Evolutionary conservation across 2,888 invertebrate species (phyloP), one percentile per base, ranked within the genome.

Genomic region (Copidosoma aretas): DNA sequence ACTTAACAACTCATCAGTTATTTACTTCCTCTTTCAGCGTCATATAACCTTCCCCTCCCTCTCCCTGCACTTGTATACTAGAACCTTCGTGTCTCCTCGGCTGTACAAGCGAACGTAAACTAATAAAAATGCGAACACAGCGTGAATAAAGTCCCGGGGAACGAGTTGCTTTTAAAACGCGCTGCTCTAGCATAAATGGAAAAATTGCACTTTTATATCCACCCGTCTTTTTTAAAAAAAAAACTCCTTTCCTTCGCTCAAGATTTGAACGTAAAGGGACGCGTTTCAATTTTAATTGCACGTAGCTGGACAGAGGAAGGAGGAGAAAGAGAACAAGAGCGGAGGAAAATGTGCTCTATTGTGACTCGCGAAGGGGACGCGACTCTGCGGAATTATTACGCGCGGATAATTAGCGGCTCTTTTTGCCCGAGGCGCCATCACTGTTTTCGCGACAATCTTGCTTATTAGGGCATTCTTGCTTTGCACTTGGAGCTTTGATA

Each of bases 81-180:
- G 8, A 32, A 8, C 32, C 32, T 24, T 57, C 21, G 22, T 25
- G 32, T 46, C 25, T 17, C 43, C 39, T 21, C 58, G 25, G 2
- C n/a, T n/a, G n/a, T n/a, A n/a, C n/a, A n/a, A n/a, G n/a, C 24
- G 25, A 62, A 63, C 52, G 57, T 56, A 65, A 68, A 60, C 62
- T 62, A 65, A 71, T 71, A 65, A 68, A 68, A 71, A 60, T 68
- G 65, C 60, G 68, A 68, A 68, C 63, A 61, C 54, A 52, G 60
- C 43, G 15, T 12, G 43, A 46, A 46, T 46, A 46, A 46, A 46
- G 32, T 32, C 32, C 8, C 32, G 32, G n/a, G n/a, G 8, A 32
- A 32, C 32, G 17, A 32, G 32, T 46, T 14, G 46, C 52, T 61
- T 57, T 24, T n/a, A 61, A 57, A 57, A 52, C 56, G 51, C 4